These are phyloP conservation scores for Falcunculus frontatus DNA, from an alignment of 2,113 vertebrate species.

Conservation along the genomic window DNA sequence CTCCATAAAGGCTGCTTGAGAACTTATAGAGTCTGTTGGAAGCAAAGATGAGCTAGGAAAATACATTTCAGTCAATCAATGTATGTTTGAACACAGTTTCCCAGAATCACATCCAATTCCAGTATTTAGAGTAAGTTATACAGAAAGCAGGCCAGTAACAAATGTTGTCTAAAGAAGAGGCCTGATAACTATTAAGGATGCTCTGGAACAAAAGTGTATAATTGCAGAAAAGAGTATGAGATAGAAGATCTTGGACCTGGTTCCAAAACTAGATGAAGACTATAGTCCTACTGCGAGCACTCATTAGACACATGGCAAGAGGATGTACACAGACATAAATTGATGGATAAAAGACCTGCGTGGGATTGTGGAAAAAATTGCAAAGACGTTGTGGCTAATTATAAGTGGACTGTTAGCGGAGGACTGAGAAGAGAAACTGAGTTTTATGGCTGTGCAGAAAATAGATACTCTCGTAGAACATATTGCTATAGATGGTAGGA, in stretches of 20 bases:
- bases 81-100: neutral
- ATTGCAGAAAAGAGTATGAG: neutral
- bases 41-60: neutral
- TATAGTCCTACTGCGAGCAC: neutral
- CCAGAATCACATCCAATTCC: neutral
- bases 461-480: neutral
- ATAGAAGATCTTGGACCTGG: neutral
- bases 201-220: neutral
- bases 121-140: neutral
- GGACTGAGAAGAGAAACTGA: neutral
- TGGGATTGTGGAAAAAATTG: neutral
- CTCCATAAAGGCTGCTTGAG: neutral
- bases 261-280: neutral
- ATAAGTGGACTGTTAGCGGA: neutral
- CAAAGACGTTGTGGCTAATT: neutral
- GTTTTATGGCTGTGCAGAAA: neutral
- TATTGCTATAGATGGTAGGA: neutral
- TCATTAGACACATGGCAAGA: neutral
- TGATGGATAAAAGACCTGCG: neutral
- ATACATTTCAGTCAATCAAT: neutral
- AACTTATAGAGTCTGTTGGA: neutral
- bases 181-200: neutral
- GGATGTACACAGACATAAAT: neutral
- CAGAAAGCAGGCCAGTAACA: neutral
- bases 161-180: accelerated